Evolutionary conservation across 2,797 vertebrate species (phyloP).

Genomic region (Poecile montanus): DNA sequence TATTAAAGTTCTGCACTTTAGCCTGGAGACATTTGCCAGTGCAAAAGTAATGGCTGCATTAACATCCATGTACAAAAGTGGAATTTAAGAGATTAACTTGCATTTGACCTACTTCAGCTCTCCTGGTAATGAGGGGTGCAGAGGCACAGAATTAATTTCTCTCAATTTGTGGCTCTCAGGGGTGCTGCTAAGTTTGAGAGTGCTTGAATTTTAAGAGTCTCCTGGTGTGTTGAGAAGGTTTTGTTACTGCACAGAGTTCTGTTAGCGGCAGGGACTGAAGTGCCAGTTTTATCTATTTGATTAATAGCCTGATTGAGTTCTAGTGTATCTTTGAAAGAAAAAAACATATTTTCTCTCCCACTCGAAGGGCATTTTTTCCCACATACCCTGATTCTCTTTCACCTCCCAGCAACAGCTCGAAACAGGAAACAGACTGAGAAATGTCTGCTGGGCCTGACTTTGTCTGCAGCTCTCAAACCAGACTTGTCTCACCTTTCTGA

Average conservation of each 20-base stretch:
- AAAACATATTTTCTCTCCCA: conserved; percentile 15
- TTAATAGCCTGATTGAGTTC: conserved; percentile 47
- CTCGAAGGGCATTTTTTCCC: not conserved
- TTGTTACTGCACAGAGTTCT: conserved; percentile 64
- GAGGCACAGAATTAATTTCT: conserved; percentile 85
- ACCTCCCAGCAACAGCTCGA: not conserved
- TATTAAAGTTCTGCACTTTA: conserved; percentile 72
- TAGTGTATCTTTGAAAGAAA: conserved; percentile 37
- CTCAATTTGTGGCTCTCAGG: conserved; percentile 84
- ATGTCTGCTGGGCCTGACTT: not conserved
- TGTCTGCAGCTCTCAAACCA: not conserved
- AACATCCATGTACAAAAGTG: conserved; percentile 77
- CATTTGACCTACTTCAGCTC: conserved; percentile 84
- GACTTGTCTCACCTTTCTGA: not conserved
- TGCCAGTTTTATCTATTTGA: conserved; percentile 69
- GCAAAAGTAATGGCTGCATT: conserved; percentile 71
- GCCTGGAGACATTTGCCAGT: conserved; percentile 72
- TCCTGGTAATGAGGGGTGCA: conserved; percentile 83
- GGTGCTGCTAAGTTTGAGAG: conserved; percentile 83
- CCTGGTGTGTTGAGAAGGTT: conserved; percentile 74
- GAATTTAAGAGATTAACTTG: conserved; percentile 87
- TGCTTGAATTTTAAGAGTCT: conserved; percentile 82
- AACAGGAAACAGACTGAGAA: not conserved
- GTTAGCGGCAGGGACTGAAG: conserved; percentile 58
- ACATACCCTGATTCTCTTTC: not conserved